Base-by-base conservation (phyloP, 2,888 invertebrate genomes). In the Tachina lurida region DNA sequence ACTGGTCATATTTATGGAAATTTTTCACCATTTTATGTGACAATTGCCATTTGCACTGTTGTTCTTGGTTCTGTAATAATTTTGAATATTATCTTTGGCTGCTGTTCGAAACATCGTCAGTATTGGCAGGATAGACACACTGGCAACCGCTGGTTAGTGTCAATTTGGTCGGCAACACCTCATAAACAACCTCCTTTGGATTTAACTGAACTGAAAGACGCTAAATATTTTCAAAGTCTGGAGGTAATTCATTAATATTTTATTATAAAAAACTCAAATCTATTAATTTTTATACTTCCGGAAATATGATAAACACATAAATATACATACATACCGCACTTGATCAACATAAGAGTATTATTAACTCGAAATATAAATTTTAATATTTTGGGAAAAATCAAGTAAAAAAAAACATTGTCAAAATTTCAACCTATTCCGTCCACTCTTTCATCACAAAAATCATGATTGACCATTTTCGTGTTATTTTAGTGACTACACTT, bases 101-200 rank as follows among this genome's bases (percentile, higher is more conserved):
- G 95, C 92, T 96, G 97, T 91, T 97, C 97, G 0, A 95, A 95
- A 88, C 95, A 97, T 91, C 95, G 95, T 3, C 93, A 94, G 54
- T 97, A 97, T 91, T 97, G 97, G 97, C 95, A 95, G 88, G 96
- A 97, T 90, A 94, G 95, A 88, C 95, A 97, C 90, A 97, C 96
- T 91, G 97, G 97, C 68, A 97, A 96, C 91, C 96, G 97, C 90
- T 97, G 96, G 96, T 93, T 97, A 84, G 95, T 96, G 19, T 96
- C 97, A 2, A 94, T 97, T 91, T 97, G 97, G 96, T 96, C 97
- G 2, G 94, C 96, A 52, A 96, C 97, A 8, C 97, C 97, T 0
- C 96, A 97, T 91, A 95, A 96, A 88, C 96, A 97, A 91, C 96
- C 97, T 4, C 95, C 97, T 0, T 92, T 97, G 7, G 97, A 97